Conservation (phyloP, 1,140 invertebrate species). For the Goniozus legneri region DNA sequence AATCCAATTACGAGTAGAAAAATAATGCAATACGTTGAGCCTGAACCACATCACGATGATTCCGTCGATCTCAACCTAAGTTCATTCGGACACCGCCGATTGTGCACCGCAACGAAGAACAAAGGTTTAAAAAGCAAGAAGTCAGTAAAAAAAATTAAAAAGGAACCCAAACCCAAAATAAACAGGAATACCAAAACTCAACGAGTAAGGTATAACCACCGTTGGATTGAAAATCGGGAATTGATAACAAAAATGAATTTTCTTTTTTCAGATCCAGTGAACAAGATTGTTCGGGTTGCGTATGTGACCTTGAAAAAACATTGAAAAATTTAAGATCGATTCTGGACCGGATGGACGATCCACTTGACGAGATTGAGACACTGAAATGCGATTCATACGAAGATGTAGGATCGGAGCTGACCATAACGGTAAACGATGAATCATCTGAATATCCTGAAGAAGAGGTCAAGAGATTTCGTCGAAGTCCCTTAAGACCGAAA, state of each 20-base stretch:
- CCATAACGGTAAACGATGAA: too few relatives aligned
- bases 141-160: background rate
- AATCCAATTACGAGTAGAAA: background rate
- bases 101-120: slow-evolving; percentile 4
- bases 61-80: slow-evolving; percentile 1
- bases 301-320: slow-evolving; percentile 30
- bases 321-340: slow-evolving; percentile 26
- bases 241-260: background rate
- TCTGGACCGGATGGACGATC: slow-evolving; percentile 21
- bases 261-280: too few relatives aligned
- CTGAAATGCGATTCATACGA: slow-evolving; percentile 32
- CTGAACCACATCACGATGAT: background rate
- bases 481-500: slow-evolving; percentile 26
- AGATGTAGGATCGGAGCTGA: slow-evolving; percentile 10
- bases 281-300: slow-evolving; percentile 27
- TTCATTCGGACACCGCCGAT: slow-evolving; percentile 6
- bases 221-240: slow-evolving; percentile 9
- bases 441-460: too few relatives aligned
- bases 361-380: slow-evolving; percentile 24
- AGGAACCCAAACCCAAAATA: slow-evolving; percentile 7
- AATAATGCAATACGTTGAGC: background rate
- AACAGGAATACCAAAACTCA: slow-evolving; percentile 9
- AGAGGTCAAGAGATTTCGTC: too few relatives aligned
- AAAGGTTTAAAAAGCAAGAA: slow-evolving; percentile 1
- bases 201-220: slow-evolving; percentile 10